Conservation (phyloP, 2,888 invertebrate genomes). For the Acanthosepion pharaonis region DNA sequence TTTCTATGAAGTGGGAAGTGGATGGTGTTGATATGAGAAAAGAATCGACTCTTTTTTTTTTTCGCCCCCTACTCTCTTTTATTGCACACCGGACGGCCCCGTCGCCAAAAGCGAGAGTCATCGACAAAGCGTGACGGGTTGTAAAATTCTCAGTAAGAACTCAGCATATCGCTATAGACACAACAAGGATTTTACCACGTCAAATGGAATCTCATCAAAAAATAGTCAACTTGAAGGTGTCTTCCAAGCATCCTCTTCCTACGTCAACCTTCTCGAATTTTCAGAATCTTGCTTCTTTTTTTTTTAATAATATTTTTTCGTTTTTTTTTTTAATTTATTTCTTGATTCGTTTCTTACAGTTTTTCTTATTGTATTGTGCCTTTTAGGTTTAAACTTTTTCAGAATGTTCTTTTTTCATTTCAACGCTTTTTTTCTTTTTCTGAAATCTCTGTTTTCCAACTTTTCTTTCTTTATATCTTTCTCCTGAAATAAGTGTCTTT, state of each 20-base stretch:
- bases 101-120: not conserved
- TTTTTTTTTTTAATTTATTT: no score
- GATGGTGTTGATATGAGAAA: no score
- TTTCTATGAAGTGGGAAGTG: not conserved
- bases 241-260: not conserved
- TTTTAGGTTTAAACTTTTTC: no score
- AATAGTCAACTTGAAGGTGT: not conserved
- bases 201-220: constrained; percentile 14
- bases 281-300: not conserved
- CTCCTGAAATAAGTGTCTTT: no score
- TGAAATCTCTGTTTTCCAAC: no score
- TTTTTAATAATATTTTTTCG: not conserved
- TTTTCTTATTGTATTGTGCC: no score
- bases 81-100: not conserved
- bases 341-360: no score
- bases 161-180: not conserved
- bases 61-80: not conserved
- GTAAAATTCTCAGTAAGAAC: not conserved
- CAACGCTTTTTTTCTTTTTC: no score
- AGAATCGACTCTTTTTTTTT: no score
- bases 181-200: not conserved
- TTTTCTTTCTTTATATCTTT: no score
- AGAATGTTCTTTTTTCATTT: no score
- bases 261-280: not conserved
- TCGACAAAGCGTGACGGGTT: not conserved